Evolutionary conservation across 2,797 vertebrate genomes (phyloP).

Genomic region (Pygocentrus nattereri): DNA sequence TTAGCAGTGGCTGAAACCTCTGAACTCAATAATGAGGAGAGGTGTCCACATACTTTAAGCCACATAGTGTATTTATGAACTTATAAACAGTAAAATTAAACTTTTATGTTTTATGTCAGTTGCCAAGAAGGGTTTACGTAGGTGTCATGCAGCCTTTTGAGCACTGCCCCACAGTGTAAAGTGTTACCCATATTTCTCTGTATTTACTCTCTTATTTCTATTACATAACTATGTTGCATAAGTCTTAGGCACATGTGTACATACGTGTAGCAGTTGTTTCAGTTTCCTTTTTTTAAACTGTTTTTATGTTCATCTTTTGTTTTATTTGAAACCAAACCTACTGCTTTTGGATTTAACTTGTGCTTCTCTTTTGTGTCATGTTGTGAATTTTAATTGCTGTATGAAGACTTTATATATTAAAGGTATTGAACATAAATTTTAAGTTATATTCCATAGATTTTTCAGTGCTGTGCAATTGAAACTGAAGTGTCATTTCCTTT

Average conservation of each 20-base stretch:
- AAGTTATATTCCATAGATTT: not conserved
- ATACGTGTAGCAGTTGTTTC: no score
- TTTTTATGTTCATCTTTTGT: not conserved
- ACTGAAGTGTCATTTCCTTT: not conserved
- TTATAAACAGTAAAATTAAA: no score
- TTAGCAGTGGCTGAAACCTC: no score
- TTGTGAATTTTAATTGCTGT: conserved; percentile 22
- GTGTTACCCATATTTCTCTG: no score
- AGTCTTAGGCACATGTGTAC: no score
- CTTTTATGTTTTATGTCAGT: no score
- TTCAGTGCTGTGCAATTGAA: not conserved
- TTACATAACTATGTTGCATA: not conserved
- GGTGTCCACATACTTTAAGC: no score
- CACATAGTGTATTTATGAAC: no score
- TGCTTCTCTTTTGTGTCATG: not conserved
- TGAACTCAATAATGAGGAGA: no score
- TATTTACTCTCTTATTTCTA: not conserved
- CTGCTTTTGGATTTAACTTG: not conserved
- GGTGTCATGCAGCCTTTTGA: no score
- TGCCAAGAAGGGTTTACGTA: no score
- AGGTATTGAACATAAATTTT: not conserved
- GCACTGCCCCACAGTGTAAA: no score
- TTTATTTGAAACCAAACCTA: not conserved
- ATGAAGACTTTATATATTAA: conserved; percentile 15
- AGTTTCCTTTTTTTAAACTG: not conserved